Percentiles rank a stretch among this genome's conserved stretches.
phyloP scores from a whole-genome alignment of 2,888 invertebrate species.

The Ormyrus nitidulus region DNA sequence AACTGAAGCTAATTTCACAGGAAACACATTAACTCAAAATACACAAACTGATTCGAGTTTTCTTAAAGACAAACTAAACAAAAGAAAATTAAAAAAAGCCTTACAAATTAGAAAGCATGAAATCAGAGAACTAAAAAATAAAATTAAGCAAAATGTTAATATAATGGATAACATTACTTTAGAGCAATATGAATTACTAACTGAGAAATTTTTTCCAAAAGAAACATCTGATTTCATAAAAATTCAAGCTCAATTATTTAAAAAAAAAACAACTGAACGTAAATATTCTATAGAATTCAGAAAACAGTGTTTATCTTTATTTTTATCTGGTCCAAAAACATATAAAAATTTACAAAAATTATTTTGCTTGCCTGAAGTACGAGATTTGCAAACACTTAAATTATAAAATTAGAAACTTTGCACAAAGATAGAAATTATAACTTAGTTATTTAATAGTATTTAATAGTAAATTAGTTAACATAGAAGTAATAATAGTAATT shows the following conservation, averaged over 20 bases:
- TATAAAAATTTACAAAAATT: conserved; percentile 54
- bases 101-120: conserved; percentile 49
- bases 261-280: conserved; percentile 40
- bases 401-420: conserved; percentile 27
- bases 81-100: conserved; percentile 46
- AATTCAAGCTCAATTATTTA: conserved; percentile 53
- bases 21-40: conserved; percentile 25
- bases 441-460: conserved; percentile 26
- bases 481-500: conserved; percentile 19
- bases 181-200: conserved; percentile 54
- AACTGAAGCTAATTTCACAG: conserved; percentile 19
- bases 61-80: conserved; percentile 46
- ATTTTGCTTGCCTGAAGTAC: conserved; percentile 50
- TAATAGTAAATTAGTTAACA: conserved; percentile 25
- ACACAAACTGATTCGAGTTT: conserved; percentile 39
- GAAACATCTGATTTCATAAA: conserved; percentile 54
- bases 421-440: conserved; percentile 37
- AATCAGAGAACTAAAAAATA: conserved; percentile 38
- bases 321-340: conserved; percentile 48
- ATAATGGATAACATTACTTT: conserved; percentile 48
- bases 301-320: conserved; percentile 39
- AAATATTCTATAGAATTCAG: conserved; percentile 49
- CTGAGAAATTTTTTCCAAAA: conserved; percentile 55
- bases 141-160: conserved; percentile 43
- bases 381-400: conserved; percentile 50